phyloP scores from a whole-genome alignment of 2,797 vertebrate genomes.

The Sebastes flavidus region DNA sequence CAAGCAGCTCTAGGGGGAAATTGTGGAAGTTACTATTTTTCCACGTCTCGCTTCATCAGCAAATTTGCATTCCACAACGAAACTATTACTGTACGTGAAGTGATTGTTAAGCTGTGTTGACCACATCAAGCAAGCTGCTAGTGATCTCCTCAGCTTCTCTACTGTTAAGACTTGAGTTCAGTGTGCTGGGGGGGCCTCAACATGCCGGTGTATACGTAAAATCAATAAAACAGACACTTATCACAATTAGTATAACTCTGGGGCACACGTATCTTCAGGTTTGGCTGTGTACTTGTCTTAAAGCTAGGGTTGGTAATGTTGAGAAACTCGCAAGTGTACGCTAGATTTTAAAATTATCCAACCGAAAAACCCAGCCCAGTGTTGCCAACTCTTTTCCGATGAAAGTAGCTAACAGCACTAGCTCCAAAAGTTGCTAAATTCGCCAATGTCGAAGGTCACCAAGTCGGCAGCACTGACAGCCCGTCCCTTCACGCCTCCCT shows the following conservation, averaged over 20 bases:
- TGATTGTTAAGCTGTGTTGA: neutral
- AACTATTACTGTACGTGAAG: neutral
- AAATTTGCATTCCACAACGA: conserved; percentile 34
- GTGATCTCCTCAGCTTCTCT: neutral
- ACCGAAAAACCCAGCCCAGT: too few relatives aligned
- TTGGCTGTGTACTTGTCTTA: neutral
- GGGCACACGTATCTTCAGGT: neutral
- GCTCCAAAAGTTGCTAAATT: too few relatives aligned
- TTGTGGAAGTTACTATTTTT: conserved; percentile 59
- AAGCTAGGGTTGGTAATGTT: neutral
- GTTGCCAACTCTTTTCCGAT: too few relatives aligned
- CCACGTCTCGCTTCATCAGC: conserved; percentile 32
- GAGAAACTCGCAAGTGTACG: neutral
- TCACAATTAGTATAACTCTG: neutral
- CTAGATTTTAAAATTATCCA: too few relatives aligned
- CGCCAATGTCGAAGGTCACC: too few relatives aligned
- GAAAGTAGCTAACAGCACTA: too few relatives aligned
- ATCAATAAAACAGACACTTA: neutral
- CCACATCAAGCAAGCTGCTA: neutral
- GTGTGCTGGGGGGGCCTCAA: neutral
- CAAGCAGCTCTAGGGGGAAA: conserved; percentile 55
- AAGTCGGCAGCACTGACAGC: too few relatives aligned
- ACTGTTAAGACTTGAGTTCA: neutral
- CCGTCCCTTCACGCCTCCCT: too few relatives aligned
- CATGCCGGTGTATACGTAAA: neutral